Percentiles rank a stretch among this genome's conserved stretches.
Evolutionary conservation across 30 jellyfish, hydroid and myxozoan genomes (phyloP).

Genomic region (Aurelia aurita): DNA sequence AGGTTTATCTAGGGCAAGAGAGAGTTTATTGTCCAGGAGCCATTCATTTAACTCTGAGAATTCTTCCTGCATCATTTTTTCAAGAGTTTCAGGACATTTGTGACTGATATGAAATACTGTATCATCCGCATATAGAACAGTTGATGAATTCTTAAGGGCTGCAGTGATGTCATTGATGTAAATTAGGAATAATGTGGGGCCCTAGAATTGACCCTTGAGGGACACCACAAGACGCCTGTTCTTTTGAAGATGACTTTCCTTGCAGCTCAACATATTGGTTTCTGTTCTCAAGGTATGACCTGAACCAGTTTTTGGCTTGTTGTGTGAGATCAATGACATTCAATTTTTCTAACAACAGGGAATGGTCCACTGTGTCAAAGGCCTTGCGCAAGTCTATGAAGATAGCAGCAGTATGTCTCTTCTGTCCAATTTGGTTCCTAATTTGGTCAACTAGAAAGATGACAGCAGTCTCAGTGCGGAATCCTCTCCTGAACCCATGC

Average conservation of each 20-base stretch:
- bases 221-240: slow-evolving; percentile 25
- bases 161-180: slow-evolving; percentile 38
- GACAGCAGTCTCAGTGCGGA: slow-evolving; percentile 47
- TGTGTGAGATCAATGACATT: neutral
- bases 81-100: slow-evolving; percentile 48
- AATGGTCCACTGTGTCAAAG: slow-evolving; percentile 12
- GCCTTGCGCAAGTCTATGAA: slow-evolving; percentile 9
- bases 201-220: slow-evolving; percentile 50
- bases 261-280: slow-evolving; percentile 28
- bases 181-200: slow-evolving; percentile 12
- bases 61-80: slow-evolving; percentile 31
- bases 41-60: slow-evolving; percentile 22
- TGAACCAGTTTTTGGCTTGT: slow-evolving; percentile 3
- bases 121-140: slow-evolving; percentile 38
- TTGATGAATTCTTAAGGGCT: slow-evolving; percentile 7
- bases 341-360: slow-evolving; percentile 5
- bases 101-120: slow-evolving; percentile 39
- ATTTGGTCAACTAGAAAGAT: slow-evolving; percentile 36
- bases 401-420: slow-evolving; percentile 23
- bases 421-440: slow-evolving; percentile 31
- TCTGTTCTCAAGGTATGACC: slow-evolving; percentile 32
- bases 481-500: slow-evolving; percentile 28
- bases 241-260: slow-evolving; percentile 30
- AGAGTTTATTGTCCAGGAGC: slow-evolving; percentile 58
- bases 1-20: slow-evolving; percentile 59